Conservation (phyloP, 2,797 vertebrate species). For the Tapera naevia region DNA sequence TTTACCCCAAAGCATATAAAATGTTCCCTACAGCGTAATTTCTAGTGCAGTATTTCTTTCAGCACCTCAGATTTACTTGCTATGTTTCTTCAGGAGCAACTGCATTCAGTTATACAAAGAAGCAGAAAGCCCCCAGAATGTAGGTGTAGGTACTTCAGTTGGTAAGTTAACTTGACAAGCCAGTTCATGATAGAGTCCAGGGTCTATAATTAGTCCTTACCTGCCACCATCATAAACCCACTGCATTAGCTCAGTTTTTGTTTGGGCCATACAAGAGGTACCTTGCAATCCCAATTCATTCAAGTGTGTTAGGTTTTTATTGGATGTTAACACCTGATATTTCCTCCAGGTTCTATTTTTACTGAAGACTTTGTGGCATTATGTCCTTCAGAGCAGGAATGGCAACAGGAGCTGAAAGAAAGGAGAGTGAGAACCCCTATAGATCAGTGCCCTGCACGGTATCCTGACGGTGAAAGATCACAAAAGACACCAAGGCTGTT, state of each 20-base stretch:
- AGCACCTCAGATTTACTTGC: slow-evolving; percentile 76
- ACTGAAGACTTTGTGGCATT: neutral
- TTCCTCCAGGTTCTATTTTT: slow-evolving; percentile 36
- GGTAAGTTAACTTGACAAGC: slow-evolving; percentile 43
- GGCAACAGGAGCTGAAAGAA: neutral
- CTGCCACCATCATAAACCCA: slow-evolving; percentile 35
- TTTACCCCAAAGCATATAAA: slow-evolving; percentile 69
- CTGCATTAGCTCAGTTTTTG: slow-evolving; percentile 21
- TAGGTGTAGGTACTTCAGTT: neutral
- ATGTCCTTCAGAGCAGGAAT: neutral
- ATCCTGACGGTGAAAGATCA: neutral
- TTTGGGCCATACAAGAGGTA: neutral
- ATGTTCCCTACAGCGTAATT: slow-evolving; percentile 71
- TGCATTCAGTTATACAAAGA: slow-evolving; percentile 27
- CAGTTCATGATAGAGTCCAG: slow-evolving; percentile 41
- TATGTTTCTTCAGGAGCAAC: slow-evolving; percentile 11
- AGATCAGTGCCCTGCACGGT: neutral
- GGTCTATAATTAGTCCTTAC: slow-evolving; percentile 32
- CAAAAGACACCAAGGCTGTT: neutral
- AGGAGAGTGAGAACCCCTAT: neutral
- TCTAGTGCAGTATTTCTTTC: slow-evolving; percentile 81
- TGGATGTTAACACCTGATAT: slow-evolving; percentile 59
- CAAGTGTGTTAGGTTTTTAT: slow-evolving; percentile 32
- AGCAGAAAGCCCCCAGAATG: slow-evolving; percentile 9
- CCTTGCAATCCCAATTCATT: neutral